Conservation (phyloP, 2,888 invertebrate genomes). For the Lasiommata megera region DNA sequence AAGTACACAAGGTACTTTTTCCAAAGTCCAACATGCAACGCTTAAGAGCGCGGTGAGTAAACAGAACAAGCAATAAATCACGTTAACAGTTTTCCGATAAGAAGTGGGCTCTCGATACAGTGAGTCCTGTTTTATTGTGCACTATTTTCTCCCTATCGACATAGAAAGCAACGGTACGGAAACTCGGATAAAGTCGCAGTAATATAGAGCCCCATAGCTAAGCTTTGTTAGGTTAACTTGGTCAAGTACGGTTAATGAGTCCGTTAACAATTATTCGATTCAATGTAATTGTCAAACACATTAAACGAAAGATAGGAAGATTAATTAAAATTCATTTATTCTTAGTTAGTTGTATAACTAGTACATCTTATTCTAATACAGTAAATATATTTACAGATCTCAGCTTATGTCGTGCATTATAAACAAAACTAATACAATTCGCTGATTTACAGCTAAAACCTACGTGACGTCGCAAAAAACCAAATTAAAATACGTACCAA, state of each 20-base stretch:
- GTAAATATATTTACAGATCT: too few relatives aligned
- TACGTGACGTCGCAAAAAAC: too few relatives aligned
- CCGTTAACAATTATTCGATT: too few relatives aligned
- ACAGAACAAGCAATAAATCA: conserved; percentile 60
- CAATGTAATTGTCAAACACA: too few relatives aligned
- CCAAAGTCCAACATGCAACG: neutral
- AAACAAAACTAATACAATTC: too few relatives aligned
- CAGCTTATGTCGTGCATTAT: too few relatives aligned
- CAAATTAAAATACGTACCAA: too few relatives aligned
- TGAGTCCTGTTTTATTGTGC: conserved; percentile 69
- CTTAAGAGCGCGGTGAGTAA: conserved; percentile 25
- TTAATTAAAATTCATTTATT: too few relatives aligned
- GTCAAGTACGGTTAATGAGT: neutral
- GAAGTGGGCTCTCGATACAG: conserved; percentile 60
- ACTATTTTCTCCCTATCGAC: conserved; percentile 71
- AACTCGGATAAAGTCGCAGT: conserved; percentile 76
- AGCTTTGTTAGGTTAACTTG: neutral
- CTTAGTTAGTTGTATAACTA: too few relatives aligned
- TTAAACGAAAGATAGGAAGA: too few relatives aligned
- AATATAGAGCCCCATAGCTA: conserved; percentile 53
- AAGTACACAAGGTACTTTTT: neutral
- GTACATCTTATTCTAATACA: too few relatives aligned
- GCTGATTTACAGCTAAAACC: too few relatives aligned
- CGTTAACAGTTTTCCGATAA: conserved; percentile 75
- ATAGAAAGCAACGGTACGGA: conserved; percentile 69